These are phyloP conservation scores for Odocoileus virginianus DNA, from an alignment of 2,113 vertebrate genomes.

Conservation along the genomic window DNA sequence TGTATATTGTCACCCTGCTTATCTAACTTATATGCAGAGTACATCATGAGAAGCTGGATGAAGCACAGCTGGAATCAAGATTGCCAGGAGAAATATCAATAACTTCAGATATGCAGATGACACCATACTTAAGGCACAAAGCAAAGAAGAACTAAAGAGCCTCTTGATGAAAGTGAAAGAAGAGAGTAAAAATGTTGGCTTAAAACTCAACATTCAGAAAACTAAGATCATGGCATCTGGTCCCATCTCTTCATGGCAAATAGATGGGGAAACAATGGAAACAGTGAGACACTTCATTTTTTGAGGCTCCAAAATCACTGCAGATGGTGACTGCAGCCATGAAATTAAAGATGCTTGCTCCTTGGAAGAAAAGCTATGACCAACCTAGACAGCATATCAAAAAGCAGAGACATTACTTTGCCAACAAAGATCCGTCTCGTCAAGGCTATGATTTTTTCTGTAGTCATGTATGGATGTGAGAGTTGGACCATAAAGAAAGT, in stretches of 20 bases:
- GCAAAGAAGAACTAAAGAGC: neutral
- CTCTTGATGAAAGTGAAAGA: neutral
- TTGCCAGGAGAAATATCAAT: neutral
- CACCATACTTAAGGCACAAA: neutral
- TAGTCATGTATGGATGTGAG: neutral
- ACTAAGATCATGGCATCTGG: neutral
- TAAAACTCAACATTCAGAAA: neutral
- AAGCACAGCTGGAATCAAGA: neutral
- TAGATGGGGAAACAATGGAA: neutral
- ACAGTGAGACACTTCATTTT: neutral
- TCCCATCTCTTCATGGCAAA: neutral
- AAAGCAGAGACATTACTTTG: neutral
- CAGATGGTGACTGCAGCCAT: neutral
- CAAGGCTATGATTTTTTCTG: neutral
- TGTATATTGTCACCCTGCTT: neutral
- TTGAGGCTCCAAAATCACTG: neutral
- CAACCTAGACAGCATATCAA: neutral
- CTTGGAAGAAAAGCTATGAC: neutral
- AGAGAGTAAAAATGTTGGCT: neutral
- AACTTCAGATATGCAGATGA: neutral
- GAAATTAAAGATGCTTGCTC: neutral
- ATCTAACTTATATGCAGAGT: neutral
- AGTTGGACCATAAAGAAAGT: neutral
- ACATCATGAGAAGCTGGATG: neutral
- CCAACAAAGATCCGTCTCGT: accelerated